Conservation (phyloP, 1,140 invertebrate genomes). For the Drosophila kepulauana region DNA sequence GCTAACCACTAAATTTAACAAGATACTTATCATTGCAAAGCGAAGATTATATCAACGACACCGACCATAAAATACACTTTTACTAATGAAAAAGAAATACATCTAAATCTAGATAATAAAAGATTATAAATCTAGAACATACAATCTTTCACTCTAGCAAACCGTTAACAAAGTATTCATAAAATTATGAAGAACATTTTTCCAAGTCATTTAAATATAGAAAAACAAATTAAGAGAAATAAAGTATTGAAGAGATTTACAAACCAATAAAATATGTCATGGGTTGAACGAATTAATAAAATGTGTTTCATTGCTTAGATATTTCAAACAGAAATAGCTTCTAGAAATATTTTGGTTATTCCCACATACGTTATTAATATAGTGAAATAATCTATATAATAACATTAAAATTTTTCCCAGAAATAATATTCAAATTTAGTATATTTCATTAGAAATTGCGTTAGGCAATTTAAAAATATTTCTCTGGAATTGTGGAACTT, state of each 20-base stretch:
- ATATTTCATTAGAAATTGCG: too few species aligned
- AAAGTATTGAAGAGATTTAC: neutral
- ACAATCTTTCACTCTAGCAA: too few species aligned
- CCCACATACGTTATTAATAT: neutral
- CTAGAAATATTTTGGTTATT: neutral
- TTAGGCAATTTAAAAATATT: too few species aligned
- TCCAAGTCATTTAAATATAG: neutral
- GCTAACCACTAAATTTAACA: conserved; percentile 24
- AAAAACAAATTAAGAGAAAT: neutral
- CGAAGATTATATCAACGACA: too few species aligned
- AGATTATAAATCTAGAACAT: neutral
- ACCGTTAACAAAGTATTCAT: neutral
- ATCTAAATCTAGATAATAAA: neutral
- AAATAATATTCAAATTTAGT: neutral
- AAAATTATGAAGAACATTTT: neutral
- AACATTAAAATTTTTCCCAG: neutral
- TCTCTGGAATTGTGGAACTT: too few species aligned
- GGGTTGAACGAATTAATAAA: neutral
- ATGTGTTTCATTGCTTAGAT: neutral
- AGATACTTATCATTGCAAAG: conserved; percentile 23
- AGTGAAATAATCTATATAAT: neutral
- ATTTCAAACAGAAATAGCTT: neutral
- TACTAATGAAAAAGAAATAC: neutral
- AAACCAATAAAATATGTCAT: neutral
- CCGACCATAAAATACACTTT: conserved; percentile 28